Base-by-base conservation (phyloP, 2,888 invertebrate species). In the Dicyrtoma fusca region DNA sequence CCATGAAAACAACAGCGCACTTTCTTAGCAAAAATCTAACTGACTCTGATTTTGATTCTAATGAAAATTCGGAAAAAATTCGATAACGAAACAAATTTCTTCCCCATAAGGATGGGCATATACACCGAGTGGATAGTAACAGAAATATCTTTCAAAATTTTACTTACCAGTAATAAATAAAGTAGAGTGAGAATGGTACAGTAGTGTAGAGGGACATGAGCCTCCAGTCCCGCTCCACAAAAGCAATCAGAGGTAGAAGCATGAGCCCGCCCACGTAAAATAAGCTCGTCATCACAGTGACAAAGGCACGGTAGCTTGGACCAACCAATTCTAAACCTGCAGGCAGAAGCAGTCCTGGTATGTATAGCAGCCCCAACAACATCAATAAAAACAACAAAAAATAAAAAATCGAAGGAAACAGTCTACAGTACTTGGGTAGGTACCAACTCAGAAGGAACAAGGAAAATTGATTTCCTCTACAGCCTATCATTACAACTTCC, bases 261-360 rank as follows among this genome's bases (percentile, higher is more conserved):
- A 94, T 90, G 76, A 95, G 87, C 1, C 94, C 94, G 78, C 92
- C 86, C 0, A 94, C 94, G 83, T 95, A 95, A 83, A 94, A 94
- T 70, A 94, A 88, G 81, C 95, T 94, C 0, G 94, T 94, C 90
- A 95, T 90, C 6, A 95, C 92, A 0, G 95, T 95, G 0, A 95
- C 92, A 84, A 95, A 94, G 0, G 94, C 94, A 79, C 95, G 88
- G 84, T 94, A 94, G 82, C 91, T 92, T 19, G 94, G 93, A 3
- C 95, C 95, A 23, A 95, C 95, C 73, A 95, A 84, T 85, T 96
- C 96, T 80, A 95, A 85, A 73, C 94, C 95, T 95, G 82, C 78
- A 64, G 75, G 17, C 59, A 25, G 25, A 23, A 11, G 25, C 26
- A 13, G 26, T 14, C 19, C 21, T 2, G 11, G 25, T 23, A 21